Evolutionary conservation across 2,113 vertebrate species (phyloP), one percentile per base, ranked within the genome.

Genomic region (Nibea coibor): DNA sequence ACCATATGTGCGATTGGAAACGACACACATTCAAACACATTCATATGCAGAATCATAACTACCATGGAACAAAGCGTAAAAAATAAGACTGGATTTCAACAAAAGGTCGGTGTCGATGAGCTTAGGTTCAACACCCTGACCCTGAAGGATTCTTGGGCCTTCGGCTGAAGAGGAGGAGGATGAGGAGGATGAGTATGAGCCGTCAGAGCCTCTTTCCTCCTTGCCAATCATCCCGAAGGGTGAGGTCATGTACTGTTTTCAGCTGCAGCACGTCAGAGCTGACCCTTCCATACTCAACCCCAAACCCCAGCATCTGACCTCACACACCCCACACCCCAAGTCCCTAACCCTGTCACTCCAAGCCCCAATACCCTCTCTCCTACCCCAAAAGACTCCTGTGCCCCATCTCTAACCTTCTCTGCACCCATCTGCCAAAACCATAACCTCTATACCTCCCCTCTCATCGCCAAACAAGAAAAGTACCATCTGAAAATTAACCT

Each of bases 301-400:
- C 70, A 69, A 86, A 89, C 71, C 89, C 74, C 65, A 67, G 83
- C 87, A 80, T 84, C 76, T 93, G 93, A 94, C 92, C 92, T 72
- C 72, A 28, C 82, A 72, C 87, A 85, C 87, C 85, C 91, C 81
- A 87, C 87, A 93, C 85, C 91, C 91, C 16, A n/a, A 87, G 89
- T 84, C 91, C 83, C 93, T 93, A 92, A 94, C 92, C 93, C 87
- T 93, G 93, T 94, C 93, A 94, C 92, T 93, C 93, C 88, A 93
- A 92, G 84, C 72, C 80, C 91, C 75, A 91, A 92, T 87, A 88
- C 76, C 78, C 82, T 81, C 84, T 84, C 81, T 80, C 24, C 77
- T 69, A 24, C 28, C 79, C 88, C 81, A 91, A 93, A 92, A 88
- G 91, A 69, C 85, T 85, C 47, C 0, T 48, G 68, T 84, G 87